These are phyloP conservation scores for Redunca redunca DNA, from an alignment of 2,113 vertebrate species.

Conservation along the genomic window DNA sequence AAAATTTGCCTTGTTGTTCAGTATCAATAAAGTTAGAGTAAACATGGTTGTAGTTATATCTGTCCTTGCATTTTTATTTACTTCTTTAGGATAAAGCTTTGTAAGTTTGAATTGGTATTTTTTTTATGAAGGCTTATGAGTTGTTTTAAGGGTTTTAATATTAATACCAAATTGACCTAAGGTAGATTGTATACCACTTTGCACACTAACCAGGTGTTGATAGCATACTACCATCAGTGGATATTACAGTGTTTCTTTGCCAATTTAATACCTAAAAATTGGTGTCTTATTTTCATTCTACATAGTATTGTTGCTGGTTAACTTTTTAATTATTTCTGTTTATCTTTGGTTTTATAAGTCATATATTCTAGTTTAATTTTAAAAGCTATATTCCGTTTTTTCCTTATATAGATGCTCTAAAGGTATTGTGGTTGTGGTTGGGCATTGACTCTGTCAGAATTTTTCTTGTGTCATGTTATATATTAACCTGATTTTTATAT, in stretches of 20 bases:
- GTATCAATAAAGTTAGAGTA: background rate
- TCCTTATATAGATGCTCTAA: background rate
- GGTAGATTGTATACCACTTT: background rate
- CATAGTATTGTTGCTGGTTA: background rate
- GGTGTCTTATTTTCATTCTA: background rate
- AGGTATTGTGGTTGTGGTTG: background rate
- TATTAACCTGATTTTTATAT: background rate
- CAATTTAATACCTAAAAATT: background rate
- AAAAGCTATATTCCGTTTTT: background rate
- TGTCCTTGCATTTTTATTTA: background rate
- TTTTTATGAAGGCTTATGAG: background rate
- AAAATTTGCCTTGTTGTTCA: background rate
- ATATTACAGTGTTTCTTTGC: background rate
- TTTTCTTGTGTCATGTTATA: background rate
- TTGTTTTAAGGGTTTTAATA: background rate
- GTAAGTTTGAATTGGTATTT: background rate
- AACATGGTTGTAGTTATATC: background rate
- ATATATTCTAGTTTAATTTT: background rate
- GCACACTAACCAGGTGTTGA: background rate
- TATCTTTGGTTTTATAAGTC: background rate
- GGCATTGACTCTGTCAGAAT: background rate
- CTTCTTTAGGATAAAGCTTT: background rate
- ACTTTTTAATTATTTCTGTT: background rate
- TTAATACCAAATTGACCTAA: background rate
- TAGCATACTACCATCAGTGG: background rate